A percentile compares a stretch with the other conserved stretches of the same genome.
phyloP scores from a whole-genome alignment of 2,888 invertebrate species.

The Drosophila suboccidentalis region DNA sequence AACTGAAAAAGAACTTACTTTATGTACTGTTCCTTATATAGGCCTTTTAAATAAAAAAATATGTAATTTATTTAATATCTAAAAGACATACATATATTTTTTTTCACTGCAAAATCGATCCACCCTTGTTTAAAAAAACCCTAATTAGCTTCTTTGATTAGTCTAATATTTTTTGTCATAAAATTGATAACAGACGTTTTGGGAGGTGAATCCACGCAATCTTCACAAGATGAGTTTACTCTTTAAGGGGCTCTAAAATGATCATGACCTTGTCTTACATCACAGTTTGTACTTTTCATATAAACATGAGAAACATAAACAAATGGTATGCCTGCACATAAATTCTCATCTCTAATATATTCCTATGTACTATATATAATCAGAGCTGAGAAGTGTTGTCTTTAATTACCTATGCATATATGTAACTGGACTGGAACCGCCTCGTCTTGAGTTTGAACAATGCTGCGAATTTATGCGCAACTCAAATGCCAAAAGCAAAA shows the following conservation, averaged over 20 bases:
- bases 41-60: too few species aligned
- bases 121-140: too few species aligned
- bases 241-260: too few species aligned
- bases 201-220: too few species aligned
- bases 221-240: too few species aligned
- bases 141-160: too few species aligned
- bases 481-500: conserved; percentile 39
- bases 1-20: too few species aligned
- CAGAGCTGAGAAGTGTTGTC: conserved; percentile 22
- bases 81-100: too few species aligned
- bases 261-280: not conserved
- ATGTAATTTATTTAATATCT: too few species aligned
- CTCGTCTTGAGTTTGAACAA: conserved; percentile 31
- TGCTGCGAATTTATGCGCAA: conserved; percentile 50
- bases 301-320: not conserved
- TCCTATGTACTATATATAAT: not conserved
- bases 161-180: too few species aligned
- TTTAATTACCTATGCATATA: conserved; percentile 48
- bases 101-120: too few species aligned
- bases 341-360: conserved; percentile 17
- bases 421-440: conserved; percentile 55
- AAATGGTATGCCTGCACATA: not conserved
- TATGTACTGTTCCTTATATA: too few species aligned
- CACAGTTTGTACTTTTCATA: not conserved
- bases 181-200: not conserved